Conservation (phyloP, 2,797 vertebrate species). For the Alca torda region DNA sequence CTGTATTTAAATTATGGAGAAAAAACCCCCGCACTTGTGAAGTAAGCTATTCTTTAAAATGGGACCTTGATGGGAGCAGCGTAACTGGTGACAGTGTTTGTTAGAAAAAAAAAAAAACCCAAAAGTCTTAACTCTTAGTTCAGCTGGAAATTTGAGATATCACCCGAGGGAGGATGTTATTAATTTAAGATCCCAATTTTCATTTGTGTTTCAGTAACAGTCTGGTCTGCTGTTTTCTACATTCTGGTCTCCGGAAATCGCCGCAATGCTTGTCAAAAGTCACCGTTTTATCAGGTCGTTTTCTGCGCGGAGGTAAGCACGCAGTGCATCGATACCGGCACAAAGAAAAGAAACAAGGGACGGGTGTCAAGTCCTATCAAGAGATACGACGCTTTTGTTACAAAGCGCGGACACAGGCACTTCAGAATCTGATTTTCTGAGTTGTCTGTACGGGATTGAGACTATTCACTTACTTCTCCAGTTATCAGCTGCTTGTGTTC, state of each 20-base stretch:
- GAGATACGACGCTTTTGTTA: neutral
- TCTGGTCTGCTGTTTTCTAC: neutral
- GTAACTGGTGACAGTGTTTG: neutral
- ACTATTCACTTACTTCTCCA: neutral
- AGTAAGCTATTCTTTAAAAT: neutral
- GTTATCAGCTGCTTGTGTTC: neutral
- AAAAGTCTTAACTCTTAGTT: neutral
- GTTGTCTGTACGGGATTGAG: neutral
- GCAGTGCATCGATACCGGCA: accelerated
- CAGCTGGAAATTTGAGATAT: neutral
- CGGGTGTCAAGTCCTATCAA: neutral
- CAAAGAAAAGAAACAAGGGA: neutral
- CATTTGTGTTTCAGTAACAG: neutral
- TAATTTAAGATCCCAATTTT: neutral
- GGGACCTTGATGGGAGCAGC: neutral
- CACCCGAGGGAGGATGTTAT: neutral
- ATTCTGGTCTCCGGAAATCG: neutral
- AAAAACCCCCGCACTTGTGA: neutral
- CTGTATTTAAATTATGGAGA: neutral
- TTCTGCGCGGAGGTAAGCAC: neutral
- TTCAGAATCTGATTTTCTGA: neutral
- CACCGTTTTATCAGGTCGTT: neutral
- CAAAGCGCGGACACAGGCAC: accelerated
- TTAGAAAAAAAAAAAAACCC: neutral
- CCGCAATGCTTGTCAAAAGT: neutral